Evolutionary conservation across 1,140 invertebrate species (phyloP), one percentile per base, ranked within the genome.

Genomic region (Bombyx mandarina): DNA sequence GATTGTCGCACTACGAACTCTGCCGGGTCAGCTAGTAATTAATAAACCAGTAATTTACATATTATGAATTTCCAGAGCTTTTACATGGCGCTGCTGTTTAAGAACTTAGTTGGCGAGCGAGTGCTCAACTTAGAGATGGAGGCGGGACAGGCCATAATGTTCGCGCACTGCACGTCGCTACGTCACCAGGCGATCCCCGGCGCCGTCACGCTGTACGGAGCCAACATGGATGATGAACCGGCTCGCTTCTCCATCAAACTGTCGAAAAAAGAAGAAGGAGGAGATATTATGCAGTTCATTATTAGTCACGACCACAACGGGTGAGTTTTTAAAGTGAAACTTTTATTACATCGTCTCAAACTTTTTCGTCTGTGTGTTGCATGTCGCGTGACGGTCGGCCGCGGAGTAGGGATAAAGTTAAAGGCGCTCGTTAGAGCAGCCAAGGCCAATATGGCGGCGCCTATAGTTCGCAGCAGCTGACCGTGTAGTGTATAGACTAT

Each of bases 21-120:
- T n/a, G n/a, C n/a, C n/a, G n/a, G n/a, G n/a, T n/a, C n/a, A n/a
- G n/a, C n/a, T n/a, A n/a, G n/a, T n/a, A 18, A 18, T 18, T 18
- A 18, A 18, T 18, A 18, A 18, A 18, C 12, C 12, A 18, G 12
- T 18, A 18, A 18, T 18, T 18, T 18, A 1, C 0, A 35, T 9
- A 35, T 42, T 2, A 8, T 56, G 8, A 43, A 10, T 57, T 75
- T 73, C 42, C 65, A 86, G 83, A 86, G 82, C 63, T 85, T 86
- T 65, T 86, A 86, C 65, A 86, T 85, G 83, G 81, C 82, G 0
- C 73, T 85, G 0, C 64, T 86, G n/a, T 86, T 71, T 65, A 86
- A 86, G 57, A 81, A 83, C 58, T 61, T 86, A 35, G 83, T 86
- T 6, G 83, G 83, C 1, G 73, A 79, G n/a, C 65, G 71, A n/a